Conservation (phyloP, 2,888 invertebrate species). For the Eupithecia vulgata region DNA sequence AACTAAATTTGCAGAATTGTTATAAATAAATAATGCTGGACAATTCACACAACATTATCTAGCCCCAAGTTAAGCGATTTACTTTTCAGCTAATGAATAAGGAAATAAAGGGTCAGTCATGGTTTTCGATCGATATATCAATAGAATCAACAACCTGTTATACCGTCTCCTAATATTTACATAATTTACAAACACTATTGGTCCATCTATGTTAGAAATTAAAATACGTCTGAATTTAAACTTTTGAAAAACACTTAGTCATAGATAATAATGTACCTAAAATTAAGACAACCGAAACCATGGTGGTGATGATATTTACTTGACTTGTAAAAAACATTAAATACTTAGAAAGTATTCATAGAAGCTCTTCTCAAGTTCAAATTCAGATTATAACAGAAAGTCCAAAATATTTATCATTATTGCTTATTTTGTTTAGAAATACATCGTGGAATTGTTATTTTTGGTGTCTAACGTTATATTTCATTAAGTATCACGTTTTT, state of each 20-base stretch:
- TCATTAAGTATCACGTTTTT: slow-evolving; percentile 17
- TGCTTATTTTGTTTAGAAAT: slow-evolving; percentile 57
- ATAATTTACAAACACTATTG: slow-evolving; percentile 80
- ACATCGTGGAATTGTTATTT: slow-evolving; percentile 48
- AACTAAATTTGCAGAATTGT: not conserved
- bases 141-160: slow-evolving; percentile 69
- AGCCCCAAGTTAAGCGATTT: no score
- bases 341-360: not conserved
- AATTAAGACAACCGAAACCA: not conserved
- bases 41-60: no score
- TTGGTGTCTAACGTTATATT: slow-evolving; percentile 53
- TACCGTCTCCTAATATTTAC: slow-evolving; percentile 75
- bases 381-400: slow-evolving; percentile 12
- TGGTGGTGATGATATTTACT: not conserved
- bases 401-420: slow-evolving; percentile 50
- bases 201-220: slow-evolving; percentile 78
- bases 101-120: slow-evolving; percentile 56
- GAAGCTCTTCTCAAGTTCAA: slow-evolving; percentile 33
- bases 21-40: no score
- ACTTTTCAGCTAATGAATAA: slow-evolving; percentile 1
- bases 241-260: slow-evolving; percentile 26
- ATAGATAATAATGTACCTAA: not conserved
- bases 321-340: not conserved
- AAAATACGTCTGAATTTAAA: slow-evolving; percentile 45
- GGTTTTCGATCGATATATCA: slow-evolving; percentile 50